Conservation (phyloP, 2,888 invertebrate species). For the Sceliomorpha sp. region DNA sequence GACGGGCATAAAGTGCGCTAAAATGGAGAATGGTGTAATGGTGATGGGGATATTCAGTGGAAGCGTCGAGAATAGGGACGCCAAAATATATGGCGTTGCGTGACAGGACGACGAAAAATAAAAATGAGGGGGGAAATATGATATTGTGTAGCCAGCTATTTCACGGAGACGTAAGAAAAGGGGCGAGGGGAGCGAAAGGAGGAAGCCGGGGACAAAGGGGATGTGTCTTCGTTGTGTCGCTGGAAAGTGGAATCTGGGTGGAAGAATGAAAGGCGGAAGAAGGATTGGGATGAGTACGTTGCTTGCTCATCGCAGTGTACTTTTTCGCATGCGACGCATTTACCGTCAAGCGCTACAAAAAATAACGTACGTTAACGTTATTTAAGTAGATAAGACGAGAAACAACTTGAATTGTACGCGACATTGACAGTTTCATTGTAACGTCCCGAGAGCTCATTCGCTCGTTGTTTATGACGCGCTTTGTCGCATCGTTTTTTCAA, state of each 20-base stretch:
- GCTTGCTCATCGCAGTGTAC: slow-evolving; percentile 13
- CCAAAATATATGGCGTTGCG: slow-evolving; percentile 69
- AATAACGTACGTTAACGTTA: slow-evolving; percentile 1
- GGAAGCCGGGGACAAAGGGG: slow-evolving; percentile 30
- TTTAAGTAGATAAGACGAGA: slow-evolving; percentile 28
- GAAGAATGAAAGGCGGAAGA: slow-evolving; percentile 8
- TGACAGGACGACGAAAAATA: slow-evolving; percentile 69
- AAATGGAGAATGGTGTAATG: slow-evolving; percentile 42
- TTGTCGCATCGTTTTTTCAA: too few relatives aligned
- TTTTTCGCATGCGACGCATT: slow-evolving; percentile 12
- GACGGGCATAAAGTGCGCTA: slow-evolving; percentile 18
- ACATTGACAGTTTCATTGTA: slow-evolving; percentile 23
- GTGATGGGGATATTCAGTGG: slow-evolving; percentile 54
- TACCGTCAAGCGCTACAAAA: slow-evolving; percentile 9
- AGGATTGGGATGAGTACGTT: slow-evolving; percentile 8
- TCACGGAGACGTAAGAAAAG: slow-evolving; percentile 55
- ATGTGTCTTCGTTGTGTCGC: slow-evolving; percentile 45
- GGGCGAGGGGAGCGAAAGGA: slow-evolving; percentile 23
- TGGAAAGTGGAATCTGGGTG: slow-evolving; percentile 33
- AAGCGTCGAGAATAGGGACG: slow-evolving; percentile 64
- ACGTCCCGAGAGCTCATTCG: too few relatives aligned
- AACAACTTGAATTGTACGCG: slow-evolving; percentile 26
- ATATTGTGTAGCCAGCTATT: slow-evolving; percentile 71
- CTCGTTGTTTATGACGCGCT: too few relatives aligned
- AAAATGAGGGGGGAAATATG: slow-evolving; percentile 71